Conservation (phyloP, 2,113 vertebrate genomes). For the Etheostoma spectabile region DNA sequence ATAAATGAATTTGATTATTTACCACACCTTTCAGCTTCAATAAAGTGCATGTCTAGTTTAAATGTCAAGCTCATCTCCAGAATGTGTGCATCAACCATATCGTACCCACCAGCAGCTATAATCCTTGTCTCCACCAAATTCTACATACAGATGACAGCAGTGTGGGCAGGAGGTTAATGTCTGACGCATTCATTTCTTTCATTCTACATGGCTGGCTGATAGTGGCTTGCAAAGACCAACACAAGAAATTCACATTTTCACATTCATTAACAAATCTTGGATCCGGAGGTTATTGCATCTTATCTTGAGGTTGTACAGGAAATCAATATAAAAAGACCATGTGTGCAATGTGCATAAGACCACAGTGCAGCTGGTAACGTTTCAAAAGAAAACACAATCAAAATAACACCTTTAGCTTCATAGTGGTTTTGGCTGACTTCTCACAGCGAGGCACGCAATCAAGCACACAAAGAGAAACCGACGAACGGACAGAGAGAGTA, state of each 20-base stretch:
- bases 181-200: slow-evolving; percentile 27
- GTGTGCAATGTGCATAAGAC: too few species aligned
- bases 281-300: slow-evolving; percentile 14
- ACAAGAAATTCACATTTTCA: not conserved
- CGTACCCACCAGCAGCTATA: slow-evolving; percentile 32
- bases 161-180: slow-evolving; percentile 41
- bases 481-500: too few species aligned
- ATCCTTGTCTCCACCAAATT: slow-evolving; percentile 38
- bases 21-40: slow-evolving; percentile 52
- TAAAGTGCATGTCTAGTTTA: slow-evolving; percentile 57
- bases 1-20: slow-evolving; percentile 65
- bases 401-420: too few species aligned
- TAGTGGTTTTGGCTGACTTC: too few species aligned
- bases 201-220: slow-evolving; percentile 17
- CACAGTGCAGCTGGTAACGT: too few species aligned
- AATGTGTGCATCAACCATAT: slow-evolving; percentile 38
- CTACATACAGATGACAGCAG: slow-evolving; percentile 30
- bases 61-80: slow-evolving; percentile 67
- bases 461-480: too few species aligned
- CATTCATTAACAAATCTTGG: slow-evolving; percentile 15
- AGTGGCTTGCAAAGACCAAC: slow-evolving; percentile 26
- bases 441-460: too few species aligned
- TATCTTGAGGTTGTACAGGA: not conserved
- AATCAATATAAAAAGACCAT: not conserved
- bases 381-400: too few species aligned